Conservation (phyloP, 2,113 vertebrate genomes). For the Corythoichthys haematopterus region DNA sequence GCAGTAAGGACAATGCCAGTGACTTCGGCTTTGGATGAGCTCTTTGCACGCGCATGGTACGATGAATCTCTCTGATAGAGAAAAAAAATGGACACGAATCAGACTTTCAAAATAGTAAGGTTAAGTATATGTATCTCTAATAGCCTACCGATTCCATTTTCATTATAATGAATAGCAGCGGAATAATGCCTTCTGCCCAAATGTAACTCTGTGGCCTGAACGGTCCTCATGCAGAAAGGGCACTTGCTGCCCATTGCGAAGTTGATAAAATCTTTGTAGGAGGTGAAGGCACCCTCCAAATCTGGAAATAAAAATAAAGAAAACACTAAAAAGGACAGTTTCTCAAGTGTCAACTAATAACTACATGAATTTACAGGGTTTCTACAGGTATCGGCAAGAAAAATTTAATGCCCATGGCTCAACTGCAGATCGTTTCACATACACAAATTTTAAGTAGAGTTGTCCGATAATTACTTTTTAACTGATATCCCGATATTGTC, state of each 20-base stretch:
- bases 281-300: constrained; percentile 11
- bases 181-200: constrained; percentile 18
- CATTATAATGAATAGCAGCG: constrained; percentile 13
- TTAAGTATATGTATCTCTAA: too few relatives aligned
- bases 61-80: constrained; percentile 20
- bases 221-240: constrained; percentile 24
- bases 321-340: background rate
- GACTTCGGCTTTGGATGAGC: constrained; percentile 31
- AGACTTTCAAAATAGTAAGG: background rate
- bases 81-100: background rate
- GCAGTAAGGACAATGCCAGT: constrained; percentile 44
- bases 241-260: constrained; percentile 2
- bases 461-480: too few relatives aligned
- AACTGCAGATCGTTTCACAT: too few relatives aligned
- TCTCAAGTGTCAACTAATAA: too few relatives aligned
- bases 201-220: constrained; percentile 11
- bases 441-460: too few relatives aligned
- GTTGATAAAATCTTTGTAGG: constrained; percentile 9
- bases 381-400: too few relatives aligned
- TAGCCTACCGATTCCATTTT: constrained; percentile 6
- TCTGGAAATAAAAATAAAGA: constrained; percentile 3
- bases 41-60: constrained; percentile 32
- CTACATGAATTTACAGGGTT: too few relatives aligned
- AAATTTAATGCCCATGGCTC: too few relatives aligned
- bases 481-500: too few relatives aligned